These are phyloP conservation scores for Forbesichthys agassizii DNA, from an alignment of 2,113 vertebrate genomes.

Conservation along the genomic window DNA sequence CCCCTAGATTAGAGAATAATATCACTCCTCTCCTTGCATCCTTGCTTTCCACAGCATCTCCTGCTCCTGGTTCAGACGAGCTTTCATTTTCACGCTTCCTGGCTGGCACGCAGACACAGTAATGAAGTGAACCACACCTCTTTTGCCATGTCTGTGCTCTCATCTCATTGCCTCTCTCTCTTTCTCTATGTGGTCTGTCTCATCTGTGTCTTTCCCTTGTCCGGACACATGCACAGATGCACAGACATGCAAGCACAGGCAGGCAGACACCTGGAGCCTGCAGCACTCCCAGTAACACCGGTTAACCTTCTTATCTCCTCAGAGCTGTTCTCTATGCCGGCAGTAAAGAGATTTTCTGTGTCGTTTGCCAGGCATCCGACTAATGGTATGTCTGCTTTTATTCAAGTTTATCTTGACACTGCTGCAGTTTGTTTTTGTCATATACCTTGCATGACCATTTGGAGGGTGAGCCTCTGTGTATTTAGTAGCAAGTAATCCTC, in stretches of 20 bases:
- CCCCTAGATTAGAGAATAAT: not conserved
- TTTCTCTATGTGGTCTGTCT: not conserved
- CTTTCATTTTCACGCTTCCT: constrained; percentile 21
- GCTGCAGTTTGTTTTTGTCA: constrained; percentile 52
- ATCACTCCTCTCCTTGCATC: constrained; percentile 24
- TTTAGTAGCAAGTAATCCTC: constrained; percentile 1
- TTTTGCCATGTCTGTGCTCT: constrained; percentile 10
- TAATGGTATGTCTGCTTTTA: constrained; percentile 96
- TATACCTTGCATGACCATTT: constrained; percentile 77
- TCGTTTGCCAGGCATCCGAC: constrained; percentile 99
- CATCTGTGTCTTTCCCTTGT: not conserved
- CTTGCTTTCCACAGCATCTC: not conserved
- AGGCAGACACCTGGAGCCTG: constrained; percentile 29
- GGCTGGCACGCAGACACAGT: constrained; percentile 11
- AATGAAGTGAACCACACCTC: constrained; percentile 27
- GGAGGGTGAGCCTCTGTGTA: constrained; percentile 58
- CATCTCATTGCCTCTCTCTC: not conserved
- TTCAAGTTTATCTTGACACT: constrained; percentile 60
- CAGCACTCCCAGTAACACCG: constrained; percentile 73
- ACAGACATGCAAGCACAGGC: constrained; percentile 11
- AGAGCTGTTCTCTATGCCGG: constrained; percentile 98
- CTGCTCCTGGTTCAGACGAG: constrained; percentile 9
- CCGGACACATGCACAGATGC: constrained; percentile 4
- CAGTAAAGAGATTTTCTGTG: constrained; percentile 99
- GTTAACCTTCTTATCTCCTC: constrained; percentile 95